These are phyloP conservation scores for Uria lomvia DNA, from an alignment of 2,113 vertebrate species.

Conservation along the genomic window DNA sequence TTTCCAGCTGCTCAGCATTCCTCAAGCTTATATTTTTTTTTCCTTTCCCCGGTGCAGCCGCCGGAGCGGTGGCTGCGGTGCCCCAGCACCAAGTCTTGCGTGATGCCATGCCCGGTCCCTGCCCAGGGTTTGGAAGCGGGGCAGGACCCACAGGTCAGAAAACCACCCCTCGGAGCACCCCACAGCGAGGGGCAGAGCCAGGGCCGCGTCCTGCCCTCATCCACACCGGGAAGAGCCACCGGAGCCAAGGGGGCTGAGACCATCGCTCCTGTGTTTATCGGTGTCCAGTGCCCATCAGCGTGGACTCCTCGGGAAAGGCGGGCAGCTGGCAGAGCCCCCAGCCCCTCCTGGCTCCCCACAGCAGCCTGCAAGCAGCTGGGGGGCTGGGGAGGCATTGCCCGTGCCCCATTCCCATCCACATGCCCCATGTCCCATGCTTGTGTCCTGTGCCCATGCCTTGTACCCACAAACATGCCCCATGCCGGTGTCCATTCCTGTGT, in stretches of 20 bases:
- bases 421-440: too few species aligned
- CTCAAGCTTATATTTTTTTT: rapidly evolving
- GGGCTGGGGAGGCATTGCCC: neutral
- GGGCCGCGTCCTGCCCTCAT: neutral
- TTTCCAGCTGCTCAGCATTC: neutral
- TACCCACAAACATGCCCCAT: neutral
- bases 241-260: neutral
- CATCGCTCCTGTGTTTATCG: rapidly evolving
- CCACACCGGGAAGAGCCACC: rapidly evolving
- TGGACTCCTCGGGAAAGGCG: neutral
- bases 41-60: neutral
- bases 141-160: neutral
- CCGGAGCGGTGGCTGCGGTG: neutral
- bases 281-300: rapidly evolving
- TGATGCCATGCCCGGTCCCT: rapidly evolving
- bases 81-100: neutral
- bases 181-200: neutral
- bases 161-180: neutral
- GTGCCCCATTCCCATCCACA: neutral
- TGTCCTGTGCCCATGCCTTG: neutral
- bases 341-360: neutral
- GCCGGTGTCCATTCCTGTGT: neutral
- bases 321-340: neutral
- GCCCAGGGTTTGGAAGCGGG: neutral
- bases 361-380: neutral